phyloP scores from a whole-genome alignment of 2,113 vertebrate genomes.

The Ondatra zibethicus region DNA sequence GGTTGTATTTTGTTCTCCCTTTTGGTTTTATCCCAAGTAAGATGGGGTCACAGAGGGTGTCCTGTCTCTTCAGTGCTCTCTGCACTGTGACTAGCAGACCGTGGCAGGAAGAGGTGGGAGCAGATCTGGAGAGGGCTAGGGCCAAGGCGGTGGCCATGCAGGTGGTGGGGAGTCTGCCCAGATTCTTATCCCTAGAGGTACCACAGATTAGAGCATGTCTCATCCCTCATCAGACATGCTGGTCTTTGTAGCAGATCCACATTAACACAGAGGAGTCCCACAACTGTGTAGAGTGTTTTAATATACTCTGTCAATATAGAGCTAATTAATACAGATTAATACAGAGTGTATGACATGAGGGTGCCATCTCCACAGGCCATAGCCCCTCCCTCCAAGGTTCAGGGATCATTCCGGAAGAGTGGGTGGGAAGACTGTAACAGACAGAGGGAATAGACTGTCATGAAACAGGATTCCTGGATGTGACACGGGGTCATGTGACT shows the following conservation, averaged over 20 bases:
- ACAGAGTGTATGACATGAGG: neutral
- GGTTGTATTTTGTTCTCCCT: neutral
- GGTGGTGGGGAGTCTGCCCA: neutral
- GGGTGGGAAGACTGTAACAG: neutral
- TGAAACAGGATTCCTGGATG: neutral
- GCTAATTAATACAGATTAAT: neutral
- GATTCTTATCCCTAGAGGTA: too few species aligned
- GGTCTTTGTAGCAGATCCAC: neutral
- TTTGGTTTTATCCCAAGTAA: neutral
- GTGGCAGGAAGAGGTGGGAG: too few species aligned
- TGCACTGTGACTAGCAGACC: neutral
- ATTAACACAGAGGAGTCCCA: too few species aligned
- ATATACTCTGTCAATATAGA: too few species aligned
- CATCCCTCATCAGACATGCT: neutral
- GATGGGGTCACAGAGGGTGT: neutral
- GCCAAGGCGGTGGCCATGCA: neutral
- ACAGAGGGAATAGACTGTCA: neutral
- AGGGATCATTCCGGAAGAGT: neutral
- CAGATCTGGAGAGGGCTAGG: neutral
- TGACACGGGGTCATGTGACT: neutral
- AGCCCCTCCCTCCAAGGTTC: neutral
- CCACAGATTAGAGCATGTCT: neutral
- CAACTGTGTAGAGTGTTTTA: too few species aligned
- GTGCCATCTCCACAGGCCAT: neutral
- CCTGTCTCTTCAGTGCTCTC: too few species aligned